A percentile compares a stretch with the other conserved stretches of the same genome.
phyloP scores from a whole-genome alignment of 1,140 invertebrate genomes.

The Saccostrea cuccullata region DNA sequence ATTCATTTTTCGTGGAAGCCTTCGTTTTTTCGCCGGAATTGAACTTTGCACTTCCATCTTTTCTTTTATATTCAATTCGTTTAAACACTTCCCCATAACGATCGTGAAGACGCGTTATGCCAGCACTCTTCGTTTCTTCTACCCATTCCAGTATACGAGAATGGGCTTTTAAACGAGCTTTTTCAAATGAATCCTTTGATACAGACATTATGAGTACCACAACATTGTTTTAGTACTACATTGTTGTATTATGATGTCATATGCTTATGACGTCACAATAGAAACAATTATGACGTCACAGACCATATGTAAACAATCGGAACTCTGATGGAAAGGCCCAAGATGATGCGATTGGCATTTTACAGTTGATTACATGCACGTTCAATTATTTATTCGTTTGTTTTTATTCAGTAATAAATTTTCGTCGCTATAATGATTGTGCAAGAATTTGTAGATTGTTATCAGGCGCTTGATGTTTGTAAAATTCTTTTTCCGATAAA shows the following conservation, averaged over 20 bases:
- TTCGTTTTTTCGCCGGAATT: conserved; percentile 2
- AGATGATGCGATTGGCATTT: too few species aligned
- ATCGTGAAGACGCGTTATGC: conserved; percentile 49
- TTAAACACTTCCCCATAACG: conserved; percentile 49
- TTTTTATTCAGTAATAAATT: too few species aligned
- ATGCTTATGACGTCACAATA: conserved; percentile 13
- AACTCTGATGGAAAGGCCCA: too few species aligned
- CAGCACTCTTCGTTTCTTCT: conserved; percentile 43
- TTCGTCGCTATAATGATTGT: too few species aligned
- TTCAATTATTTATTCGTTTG: too few species aligned
- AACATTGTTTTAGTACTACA: not conserved
- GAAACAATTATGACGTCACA: too few species aligned
- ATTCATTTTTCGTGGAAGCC: not conserved
- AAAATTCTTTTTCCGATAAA: too few species aligned
- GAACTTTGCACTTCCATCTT: not conserved
- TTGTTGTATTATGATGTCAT: conserved; percentile 9
- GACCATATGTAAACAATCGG: too few species aligned
- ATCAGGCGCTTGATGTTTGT: too few species aligned
- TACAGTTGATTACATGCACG: too few species aligned
- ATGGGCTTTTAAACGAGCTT: conserved; percentile 42
- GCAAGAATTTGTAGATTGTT: too few species aligned
- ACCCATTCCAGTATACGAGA: conserved; percentile 52
- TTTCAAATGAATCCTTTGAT: conserved; percentile 39
- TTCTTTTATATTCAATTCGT: conserved; percentile 48
- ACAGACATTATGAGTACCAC: not conserved